A percentile compares a stretch with the other conserved stretches of the same genome.
Conservation (phyloP, 1,140 invertebrate species). For the Choristoneura fumiferana region DNA sequence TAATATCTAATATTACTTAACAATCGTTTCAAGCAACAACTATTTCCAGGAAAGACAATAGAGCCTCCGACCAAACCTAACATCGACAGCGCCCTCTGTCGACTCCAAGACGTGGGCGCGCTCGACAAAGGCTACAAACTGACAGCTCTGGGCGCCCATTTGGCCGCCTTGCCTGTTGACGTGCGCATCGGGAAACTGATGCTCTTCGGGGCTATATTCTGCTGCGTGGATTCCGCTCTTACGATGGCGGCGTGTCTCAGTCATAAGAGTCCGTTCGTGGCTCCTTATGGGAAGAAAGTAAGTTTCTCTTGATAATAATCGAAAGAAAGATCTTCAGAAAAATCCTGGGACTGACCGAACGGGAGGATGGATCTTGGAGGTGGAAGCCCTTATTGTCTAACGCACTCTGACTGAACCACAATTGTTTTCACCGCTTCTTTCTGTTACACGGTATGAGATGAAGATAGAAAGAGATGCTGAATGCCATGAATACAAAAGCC, state of each 20-base stretch:
- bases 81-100: slow-evolving; percentile 87
- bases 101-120: slow-evolving; percentile 91
- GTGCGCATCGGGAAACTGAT: slow-evolving; percentile 94
- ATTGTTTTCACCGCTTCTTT: no score
- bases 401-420: no score
- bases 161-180: slow-evolving; percentile 94
- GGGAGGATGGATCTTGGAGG: no score
- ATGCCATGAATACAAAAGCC: no score
- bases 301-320: no score
- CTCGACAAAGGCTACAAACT: slow-evolving; percentile 88
- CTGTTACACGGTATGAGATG: no score
- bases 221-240: slow-evolving; percentile 95
- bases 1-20: no score
- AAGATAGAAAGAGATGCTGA: no score
- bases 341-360: no score
- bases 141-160: slow-evolving; percentile 93
- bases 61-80: slow-evolving; percentile 90
- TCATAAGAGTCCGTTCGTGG: slow-evolving; percentile 90
- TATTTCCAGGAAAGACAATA: slow-evolving; percentile 79
- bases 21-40: no score
- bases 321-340: no score
- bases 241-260: slow-evolving; percentile 95
- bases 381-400: no score
- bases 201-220: slow-evolving; percentile 94
- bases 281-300: slow-evolving; percentile 86